Base-by-base conservation (phyloP, 35 echinoderm and acorn worm species). In the Stichopus chloronotus region DNA sequence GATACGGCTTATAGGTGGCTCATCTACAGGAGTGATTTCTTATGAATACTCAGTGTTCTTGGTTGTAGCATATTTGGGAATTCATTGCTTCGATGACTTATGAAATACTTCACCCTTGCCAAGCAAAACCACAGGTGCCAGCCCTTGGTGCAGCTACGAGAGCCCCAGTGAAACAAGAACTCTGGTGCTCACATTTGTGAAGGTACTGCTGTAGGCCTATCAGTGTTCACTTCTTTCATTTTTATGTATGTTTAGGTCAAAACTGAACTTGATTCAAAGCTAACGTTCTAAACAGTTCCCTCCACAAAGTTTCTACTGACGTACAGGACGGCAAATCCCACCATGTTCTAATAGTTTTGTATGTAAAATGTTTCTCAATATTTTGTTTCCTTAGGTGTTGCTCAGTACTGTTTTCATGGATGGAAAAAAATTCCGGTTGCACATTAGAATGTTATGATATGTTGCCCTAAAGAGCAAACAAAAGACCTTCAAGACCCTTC, bases 21-120 rank as follows among this genome's bases (percentile, higher is more conserved):
- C n/a, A n/a, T n/a, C n/a, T n/a, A n/a, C n/a, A n/a, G n/a, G n/a
- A n/a, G n/a, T n/a, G n/a, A n/a, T n/a, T n/a, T n/a, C n/a, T n/a
- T n/a, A n/a, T n/a, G n/a, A n/a, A n/a, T n/a, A n/a, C n/a, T n/a
- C n/a, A n/a, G n/a, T 53, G 30, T 84, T 54, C 55, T 19, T 57
- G 43, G 19, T 57, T 84, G 30, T 54, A 84, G 81, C 81, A 84
- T 53, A 53, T 84, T 84, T 84, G 81, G 81, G 81, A 84, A 55
- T 84, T 84, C 81, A 84, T 84, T 84, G 81, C 7, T 12, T 53
- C 81, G 52, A 55, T 84, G 30, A 13, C 56, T 58, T 84, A 84
- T n/a, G 81, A 57, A 58, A 57, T 84, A 5, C 30, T 84, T 1
- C 81, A 17, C 19, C 81, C 81, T 20, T 84, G 9, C 81, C 55